Conservation (phyloP, 1,140 invertebrate genomes). For the Musca vetustissima region DNA sequence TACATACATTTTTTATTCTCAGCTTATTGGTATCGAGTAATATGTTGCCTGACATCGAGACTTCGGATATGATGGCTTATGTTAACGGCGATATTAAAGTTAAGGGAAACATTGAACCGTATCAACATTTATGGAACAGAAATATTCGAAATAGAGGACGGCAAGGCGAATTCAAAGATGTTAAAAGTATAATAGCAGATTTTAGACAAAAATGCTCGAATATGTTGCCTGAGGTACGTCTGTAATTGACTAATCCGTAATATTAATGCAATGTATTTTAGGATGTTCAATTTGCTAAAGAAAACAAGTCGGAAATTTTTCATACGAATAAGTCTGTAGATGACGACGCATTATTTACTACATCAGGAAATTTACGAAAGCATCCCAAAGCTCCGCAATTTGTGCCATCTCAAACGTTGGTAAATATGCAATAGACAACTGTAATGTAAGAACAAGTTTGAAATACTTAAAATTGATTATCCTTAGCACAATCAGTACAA, state of each 20-base stretch:
- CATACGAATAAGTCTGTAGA: too few relatives aligned
- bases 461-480: background rate
- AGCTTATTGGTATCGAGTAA: constrained; percentile 27
- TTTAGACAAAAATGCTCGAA: constrained; percentile 75
- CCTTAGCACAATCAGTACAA: background rate
- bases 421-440: too few relatives aligned
- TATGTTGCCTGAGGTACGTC: constrained; percentile 66
- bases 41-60: constrained; percentile 15
- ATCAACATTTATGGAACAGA: too few relatives aligned
- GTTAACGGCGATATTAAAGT: background rate
- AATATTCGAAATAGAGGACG: constrained; percentile 56
- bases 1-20: background rate
- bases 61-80: background rate
- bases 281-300: too few relatives aligned
- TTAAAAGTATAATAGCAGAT: constrained; percentile 80
- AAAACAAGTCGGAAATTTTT: too few relatives aligned
- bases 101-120: background rate
- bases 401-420: too few relatives aligned
- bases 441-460: too few relatives aligned
- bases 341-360: too few relatives aligned
- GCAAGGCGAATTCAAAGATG: constrained; percentile 76
- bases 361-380: too few relatives aligned
- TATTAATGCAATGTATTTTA: too few relatives aligned
- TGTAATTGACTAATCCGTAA: constrained; percentile 55
- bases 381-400: too few relatives aligned